phyloP scores from a whole-genome alignment of 2,888 invertebrate species.

The Odontocerum albicorne region DNA sequence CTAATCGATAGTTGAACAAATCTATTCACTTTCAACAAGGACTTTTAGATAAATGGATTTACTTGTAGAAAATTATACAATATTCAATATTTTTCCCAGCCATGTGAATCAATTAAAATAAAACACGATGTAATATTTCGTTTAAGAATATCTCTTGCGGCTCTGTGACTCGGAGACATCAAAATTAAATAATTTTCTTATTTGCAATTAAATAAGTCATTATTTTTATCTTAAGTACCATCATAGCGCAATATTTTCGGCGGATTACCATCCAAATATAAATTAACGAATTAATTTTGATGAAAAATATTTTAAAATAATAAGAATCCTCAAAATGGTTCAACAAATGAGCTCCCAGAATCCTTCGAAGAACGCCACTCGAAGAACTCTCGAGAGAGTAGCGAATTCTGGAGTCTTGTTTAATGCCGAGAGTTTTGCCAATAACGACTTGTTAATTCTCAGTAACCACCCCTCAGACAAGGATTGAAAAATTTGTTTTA shows the following conservation, averaged over 20 bases:
- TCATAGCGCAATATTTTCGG: background rate
- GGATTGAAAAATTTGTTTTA: too few species aligned
- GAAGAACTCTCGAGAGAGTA: background rate
- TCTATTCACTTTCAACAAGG: too few species aligned
- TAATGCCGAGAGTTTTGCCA: slow-evolving; percentile 49
- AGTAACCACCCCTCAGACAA: background rate
- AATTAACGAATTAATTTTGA: slow-evolving; percentile 12
- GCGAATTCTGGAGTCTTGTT: background rate
- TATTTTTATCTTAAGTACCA: slow-evolving; percentile 5
- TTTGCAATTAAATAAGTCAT: slow-evolving; percentile 1
- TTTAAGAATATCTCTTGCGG: too few species aligned
- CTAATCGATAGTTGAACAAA: too few species aligned
- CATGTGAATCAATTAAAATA: too few species aligned
- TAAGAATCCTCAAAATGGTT: slow-evolving; percentile 3
- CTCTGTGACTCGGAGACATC: background rate
- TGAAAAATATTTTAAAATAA: background rate
- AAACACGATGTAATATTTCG: too few species aligned
- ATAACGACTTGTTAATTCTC: slow-evolving; percentile 53
- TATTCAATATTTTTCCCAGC: too few species aligned
- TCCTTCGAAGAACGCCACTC: slow-evolving; percentile 2
- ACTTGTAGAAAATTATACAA: too few species aligned
- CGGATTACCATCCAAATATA: background rate
- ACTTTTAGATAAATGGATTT: too few species aligned
- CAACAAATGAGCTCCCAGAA: slow-evolving; percentile 12
- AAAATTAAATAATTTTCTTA: background rate